These are phyloP conservation scores for Illadopsis cleaveri DNA, from an alignment of 2,113 vertebrate genomes.

Conservation along the genomic window DNA sequence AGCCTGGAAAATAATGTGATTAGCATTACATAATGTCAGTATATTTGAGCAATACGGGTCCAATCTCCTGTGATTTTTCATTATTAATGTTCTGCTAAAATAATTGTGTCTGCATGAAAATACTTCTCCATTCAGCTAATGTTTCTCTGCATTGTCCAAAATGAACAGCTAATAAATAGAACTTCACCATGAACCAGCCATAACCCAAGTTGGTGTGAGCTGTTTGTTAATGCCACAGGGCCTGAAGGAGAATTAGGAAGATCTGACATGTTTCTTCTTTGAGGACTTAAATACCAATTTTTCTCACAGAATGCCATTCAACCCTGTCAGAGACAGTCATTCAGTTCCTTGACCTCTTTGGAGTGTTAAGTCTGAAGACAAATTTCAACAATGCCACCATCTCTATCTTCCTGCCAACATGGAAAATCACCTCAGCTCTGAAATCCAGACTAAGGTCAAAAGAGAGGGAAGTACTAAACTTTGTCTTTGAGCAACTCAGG, in stretches of 20 bases:
- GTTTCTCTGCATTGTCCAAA: neutral
- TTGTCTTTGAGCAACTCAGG: neutral
- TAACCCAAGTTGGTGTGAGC: neutral
- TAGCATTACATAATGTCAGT: neutral
- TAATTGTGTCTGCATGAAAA: neutral
- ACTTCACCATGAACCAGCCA: neutral
- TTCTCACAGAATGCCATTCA: neutral
- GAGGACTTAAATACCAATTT: slow-evolving; percentile 10
- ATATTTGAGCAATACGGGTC: neutral
- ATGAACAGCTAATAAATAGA: neutral
- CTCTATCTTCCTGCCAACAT: neutral
- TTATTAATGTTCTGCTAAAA: neutral
- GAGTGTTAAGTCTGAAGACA: neutral
- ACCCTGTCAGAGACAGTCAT: neutral
- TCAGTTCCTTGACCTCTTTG: slow-evolving; percentile 19
- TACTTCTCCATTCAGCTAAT: neutral
- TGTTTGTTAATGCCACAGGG: neutral
- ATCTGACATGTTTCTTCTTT: neutral
- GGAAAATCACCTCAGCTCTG: neutral
- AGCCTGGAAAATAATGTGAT: slow-evolving; percentile 15
- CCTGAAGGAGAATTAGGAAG: neutral
- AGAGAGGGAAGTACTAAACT: neutral
- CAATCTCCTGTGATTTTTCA: neutral
- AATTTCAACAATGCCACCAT: neutral
- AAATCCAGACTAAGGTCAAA: neutral